A percentile compares a stretch with the other conserved stretches of the same genome.
Conservation (phyloP, 2,797 vertebrate genomes). For the Phoxinus dragarum region DNA sequence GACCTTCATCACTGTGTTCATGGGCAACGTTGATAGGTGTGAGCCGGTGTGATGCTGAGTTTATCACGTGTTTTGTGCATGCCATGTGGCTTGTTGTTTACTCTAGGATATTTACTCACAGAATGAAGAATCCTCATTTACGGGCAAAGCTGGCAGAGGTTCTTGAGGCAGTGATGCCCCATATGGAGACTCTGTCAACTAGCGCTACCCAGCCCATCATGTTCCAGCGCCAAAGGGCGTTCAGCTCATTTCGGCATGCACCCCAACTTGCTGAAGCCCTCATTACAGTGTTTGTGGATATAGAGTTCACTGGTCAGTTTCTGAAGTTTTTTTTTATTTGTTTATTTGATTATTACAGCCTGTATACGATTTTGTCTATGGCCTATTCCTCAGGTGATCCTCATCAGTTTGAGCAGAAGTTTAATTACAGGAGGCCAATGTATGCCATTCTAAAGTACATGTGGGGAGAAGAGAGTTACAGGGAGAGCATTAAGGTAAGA, state of each 20-base stretch:
- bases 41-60: conserved; percentile 25
- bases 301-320: conserved; percentile 93
- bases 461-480: conserved; percentile 91
- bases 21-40: conserved; percentile 94
- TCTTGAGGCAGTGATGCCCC: conserved; percentile 97
- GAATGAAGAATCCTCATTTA: conserved; percentile 98
- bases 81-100: conserved; percentile 3
- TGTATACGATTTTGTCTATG: conserved; percentile 12
- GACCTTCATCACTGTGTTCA: conserved; percentile 94
- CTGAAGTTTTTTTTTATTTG: neutral
- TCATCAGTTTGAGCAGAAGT: conserved; percentile 99
- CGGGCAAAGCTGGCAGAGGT: conserved; percentile 96
- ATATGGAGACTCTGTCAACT: conserved; percentile 85
- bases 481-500: conserved; percentile 92
- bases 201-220: conserved; percentile 84
- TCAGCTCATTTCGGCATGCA: conserved; percentile 88
- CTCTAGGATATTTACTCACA: conserved; percentile 63
- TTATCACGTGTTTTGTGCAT: conserved; percentile 3
- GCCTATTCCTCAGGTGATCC: conserved; percentile 85
- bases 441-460: conserved; percentile 98
- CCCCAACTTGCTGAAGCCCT: conserved; percentile 92
- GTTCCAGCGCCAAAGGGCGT: conserved; percentile 92
- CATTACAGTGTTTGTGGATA: conserved; percentile 97
- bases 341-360: neutral
- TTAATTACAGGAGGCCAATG: conserved; percentile 99